These are phyloP conservation scores for Chrysaora quinquecirrha DNA, from an alignment of 30 jellyfish, hydroid and myxozoan genomes.

Conservation along the genomic window DNA sequence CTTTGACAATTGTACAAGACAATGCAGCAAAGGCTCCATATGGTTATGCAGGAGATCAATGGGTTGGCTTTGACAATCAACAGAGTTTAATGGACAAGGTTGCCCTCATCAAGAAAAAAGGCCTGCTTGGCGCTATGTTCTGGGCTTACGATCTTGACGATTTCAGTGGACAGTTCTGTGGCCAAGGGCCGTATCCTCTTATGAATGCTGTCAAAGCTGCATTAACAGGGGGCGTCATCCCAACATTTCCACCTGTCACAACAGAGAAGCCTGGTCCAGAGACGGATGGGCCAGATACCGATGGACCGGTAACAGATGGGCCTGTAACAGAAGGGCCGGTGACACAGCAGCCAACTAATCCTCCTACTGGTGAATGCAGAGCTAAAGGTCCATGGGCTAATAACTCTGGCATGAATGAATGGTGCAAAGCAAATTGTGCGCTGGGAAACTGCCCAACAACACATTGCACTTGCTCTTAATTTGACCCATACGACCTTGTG, in stretches of 20 bases:
- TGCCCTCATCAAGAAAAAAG: not conserved
- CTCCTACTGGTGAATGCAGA: conserved; percentile 24
- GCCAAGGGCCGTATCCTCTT: not conserved
- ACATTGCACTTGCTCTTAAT: conserved; percentile 48
- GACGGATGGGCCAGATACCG: not conserved
- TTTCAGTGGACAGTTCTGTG: conserved; percentile 66
- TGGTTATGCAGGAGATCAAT: conserved; percentile 75
- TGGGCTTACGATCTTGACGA: conserved; percentile 86
- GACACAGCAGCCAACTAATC: conserved; percentile 23
- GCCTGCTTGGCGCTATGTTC: not conserved
- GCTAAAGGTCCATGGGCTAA: not conserved
- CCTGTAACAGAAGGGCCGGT: not conserved
- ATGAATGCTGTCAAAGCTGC: conserved; percentile 5
- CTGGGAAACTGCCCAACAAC: conserved; percentile 62
- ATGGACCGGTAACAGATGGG: not conserved
- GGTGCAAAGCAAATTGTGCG: not conserved
- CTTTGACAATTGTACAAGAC: not conserved
- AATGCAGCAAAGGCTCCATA: conserved; percentile 69
- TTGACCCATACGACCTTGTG: no score
- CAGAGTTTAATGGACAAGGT: not conserved
- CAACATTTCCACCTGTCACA: not conserved
- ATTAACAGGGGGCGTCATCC: not conserved
- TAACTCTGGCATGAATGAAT: not conserved
- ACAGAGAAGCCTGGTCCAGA: conserved; percentile 22
- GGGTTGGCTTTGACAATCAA: conserved; percentile 51